phyloP scores from a whole-genome alignment of 1,140 invertebrate genomes.

The Ostrea denselamellosa region DNA sequence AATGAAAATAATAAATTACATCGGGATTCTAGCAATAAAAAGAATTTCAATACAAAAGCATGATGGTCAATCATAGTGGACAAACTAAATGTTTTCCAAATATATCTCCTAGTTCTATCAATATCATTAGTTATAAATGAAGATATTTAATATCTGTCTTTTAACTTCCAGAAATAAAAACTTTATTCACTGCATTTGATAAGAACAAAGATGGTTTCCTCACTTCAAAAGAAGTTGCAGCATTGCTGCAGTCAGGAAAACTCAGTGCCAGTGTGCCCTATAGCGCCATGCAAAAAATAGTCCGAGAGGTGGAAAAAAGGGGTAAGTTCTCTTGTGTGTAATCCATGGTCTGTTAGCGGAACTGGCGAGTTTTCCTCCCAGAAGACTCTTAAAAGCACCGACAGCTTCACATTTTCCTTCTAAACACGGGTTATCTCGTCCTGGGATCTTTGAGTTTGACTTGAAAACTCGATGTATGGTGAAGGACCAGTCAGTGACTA shows the following conservation, averaged over 20 bases:
- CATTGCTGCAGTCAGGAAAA: conserved; percentile 10
- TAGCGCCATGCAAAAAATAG: not conserved
- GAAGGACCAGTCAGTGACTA: too few relatives aligned
- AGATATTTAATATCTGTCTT: not conserved
- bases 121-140: not conserved
- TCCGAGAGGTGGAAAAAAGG: not conserved
- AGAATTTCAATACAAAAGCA: too few relatives aligned
- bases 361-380: too few relatives aligned
- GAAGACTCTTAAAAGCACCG: too few relatives aligned
- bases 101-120: not conserved
- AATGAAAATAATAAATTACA: too few relatives aligned
- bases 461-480: too few relatives aligned
- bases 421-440: too few relatives aligned
- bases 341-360: too few relatives aligned
- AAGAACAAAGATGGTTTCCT: conserved; percentile 10
- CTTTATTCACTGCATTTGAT: conserved; percentile 1
- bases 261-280: conserved; percentile 18
- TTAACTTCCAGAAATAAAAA: not conserved
- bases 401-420: too few relatives aligned
- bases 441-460: too few relatives aligned
- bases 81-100: not conserved
- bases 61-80: too few relatives aligned
- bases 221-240: conserved; percentile 13
- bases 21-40: too few relatives aligned
- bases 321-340: not conserved